Evolutionary conservation across 2,888 invertebrate genomes (phyloP), one percentile per base, ranked within the genome.

Genomic region (Melinaea marsaeus): DNA sequence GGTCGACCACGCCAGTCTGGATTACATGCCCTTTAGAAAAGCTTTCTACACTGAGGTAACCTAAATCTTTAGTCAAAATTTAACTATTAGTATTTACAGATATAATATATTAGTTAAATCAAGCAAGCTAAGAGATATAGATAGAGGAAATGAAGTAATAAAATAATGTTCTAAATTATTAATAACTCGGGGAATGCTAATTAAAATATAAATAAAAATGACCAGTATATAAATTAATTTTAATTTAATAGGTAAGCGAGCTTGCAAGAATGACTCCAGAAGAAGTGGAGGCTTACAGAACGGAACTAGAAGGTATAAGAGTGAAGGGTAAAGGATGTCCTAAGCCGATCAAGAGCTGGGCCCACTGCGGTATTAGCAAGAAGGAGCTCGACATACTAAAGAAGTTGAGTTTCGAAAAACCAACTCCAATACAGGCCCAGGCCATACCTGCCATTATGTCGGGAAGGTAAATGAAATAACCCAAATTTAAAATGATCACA

Each of bases 351-450:
- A 96, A 94, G 88, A 94, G 95, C 0, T 99, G 99, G 99, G 98
- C 99, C 0, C 99, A 99, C 77, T 98, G 98, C 81, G 99, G 99
- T 4, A 97, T 99, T 32, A 97, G 97, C 67, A 97, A 97, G 80
- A 98, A 98, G 81, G 97, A 99, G 81, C 91, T 99, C 84, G 98
- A 98, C 75, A 94, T 96, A 70, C 86, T 99, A 63, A 98, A 97
- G 83, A 97, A 95, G 88, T 92, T 95, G 64, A 94, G 94, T 64
- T 99, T 98, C 85, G 98, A 98, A 75, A 99, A 98, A 84, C 99
- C 99, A 0, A 99, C 99, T 0, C 99, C 99, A 0, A 99, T 99
- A 77, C 99, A 99, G 87, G 95, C 97, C 61, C 99, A 99, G 88
- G 99, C 99, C 2, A 97, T 99, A 77, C 97, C 97, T 4, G 97